phyloP scores from a whole-genome alignment of 2,888 invertebrate species.

The Acronicta leporina region DNA sequence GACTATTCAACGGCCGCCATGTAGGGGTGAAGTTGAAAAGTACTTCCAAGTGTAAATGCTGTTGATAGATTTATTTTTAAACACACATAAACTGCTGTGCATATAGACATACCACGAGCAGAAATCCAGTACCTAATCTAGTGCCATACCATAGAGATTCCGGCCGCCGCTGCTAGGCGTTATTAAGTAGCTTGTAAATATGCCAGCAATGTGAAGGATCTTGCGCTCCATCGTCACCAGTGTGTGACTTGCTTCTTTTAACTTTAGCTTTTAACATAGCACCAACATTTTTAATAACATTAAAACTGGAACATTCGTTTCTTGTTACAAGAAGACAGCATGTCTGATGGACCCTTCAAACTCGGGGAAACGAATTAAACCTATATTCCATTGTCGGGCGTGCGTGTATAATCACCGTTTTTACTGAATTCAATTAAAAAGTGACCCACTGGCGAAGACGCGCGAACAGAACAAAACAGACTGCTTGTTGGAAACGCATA shows the following conservation, averaged over 20 bases:
- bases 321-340: conserved; percentile 12
- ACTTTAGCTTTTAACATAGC: conserved; percentile 18
- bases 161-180: conserved; percentile 39
- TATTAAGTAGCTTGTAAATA: conserved; percentile 45
- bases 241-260: conserved; percentile 34
- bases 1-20: conserved; percentile 37
- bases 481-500: conserved; percentile 57
- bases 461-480: conserved; percentile 67
- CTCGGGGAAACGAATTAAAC: conserved; percentile 58
- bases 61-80: conserved; percentile 14
- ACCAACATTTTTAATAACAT: conserved; percentile 10
- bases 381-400: conserved; percentile 74
- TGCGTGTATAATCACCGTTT: conserved; percentile 84
- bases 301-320: conserved; percentile 19
- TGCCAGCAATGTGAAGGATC: conserved; percentile 45
- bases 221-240: conserved; percentile 23
- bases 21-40: conserved; percentile 29
- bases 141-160: conserved; percentile 35
- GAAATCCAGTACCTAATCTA: conserved; percentile 31
- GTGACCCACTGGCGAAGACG: conserved; percentile 78
- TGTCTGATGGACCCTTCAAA: conserved; percentile 30
- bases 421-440: conserved; percentile 85
- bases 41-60: neutral
- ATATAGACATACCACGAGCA: conserved; percentile 32
- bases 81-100: conserved; percentile 8